Conservation (phyloP, 2,113 vertebrate genomes). For the Caretta caretta region DNA sequence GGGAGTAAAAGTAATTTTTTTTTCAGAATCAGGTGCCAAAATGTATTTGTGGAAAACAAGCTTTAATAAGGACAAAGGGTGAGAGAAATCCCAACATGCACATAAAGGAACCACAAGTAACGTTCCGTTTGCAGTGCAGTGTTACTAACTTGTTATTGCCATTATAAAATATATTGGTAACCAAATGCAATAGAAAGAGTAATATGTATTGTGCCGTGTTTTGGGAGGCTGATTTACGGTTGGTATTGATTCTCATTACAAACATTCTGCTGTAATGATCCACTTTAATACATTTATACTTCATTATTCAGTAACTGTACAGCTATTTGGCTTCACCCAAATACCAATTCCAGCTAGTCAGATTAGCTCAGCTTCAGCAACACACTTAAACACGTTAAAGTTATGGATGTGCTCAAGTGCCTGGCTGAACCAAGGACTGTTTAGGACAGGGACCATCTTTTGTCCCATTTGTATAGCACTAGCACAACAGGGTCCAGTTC, state of each 20-base stretch:
- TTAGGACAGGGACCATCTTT: neutral
- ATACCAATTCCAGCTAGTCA: neutral
- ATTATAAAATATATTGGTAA: neutral
- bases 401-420: neutral
- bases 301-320: neutral
- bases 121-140: neutral
- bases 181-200: neutral
- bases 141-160: neutral
- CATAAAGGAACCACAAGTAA: neutral
- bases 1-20: neutral
- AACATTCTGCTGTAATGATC: neutral
- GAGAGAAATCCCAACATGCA: neutral
- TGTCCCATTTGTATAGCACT: neutral
- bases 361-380: fast-evolving
- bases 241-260: neutral
- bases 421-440: neutral
- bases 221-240: neutral
- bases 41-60: neutral
- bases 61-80: neutral
- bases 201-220: neutral
- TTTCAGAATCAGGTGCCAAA: neutral
- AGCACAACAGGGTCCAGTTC: neutral
- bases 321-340: neutral
- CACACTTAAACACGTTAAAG: neutral
- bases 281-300: neutral